Evolutionary conservation across 92 coral and sea anemone species (phyloP).

Genomic region (Desmophyllum pertusum): DNA sequence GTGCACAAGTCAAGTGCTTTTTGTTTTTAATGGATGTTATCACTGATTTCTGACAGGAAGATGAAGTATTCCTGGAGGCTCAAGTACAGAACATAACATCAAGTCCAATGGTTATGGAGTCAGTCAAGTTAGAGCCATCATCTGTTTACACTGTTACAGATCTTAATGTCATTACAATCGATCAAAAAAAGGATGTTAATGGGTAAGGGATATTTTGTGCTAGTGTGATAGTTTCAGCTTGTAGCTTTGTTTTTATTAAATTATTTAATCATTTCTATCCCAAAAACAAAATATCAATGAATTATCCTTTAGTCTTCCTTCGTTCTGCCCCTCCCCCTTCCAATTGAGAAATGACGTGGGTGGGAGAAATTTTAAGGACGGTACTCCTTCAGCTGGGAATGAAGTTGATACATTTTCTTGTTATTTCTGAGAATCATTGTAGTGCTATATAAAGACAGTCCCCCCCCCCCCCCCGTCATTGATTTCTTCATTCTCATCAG

Average conservation of each 20-base stretch:
- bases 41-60: slow-evolving; percentile 61
- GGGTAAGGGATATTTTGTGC: slow-evolving; percentile 1
- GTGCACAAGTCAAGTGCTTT: not conserved
- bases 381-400: too few relatives aligned
- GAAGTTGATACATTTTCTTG: too few relatives aligned
- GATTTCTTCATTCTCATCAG: too few relatives aligned
- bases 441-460: too few relatives aligned
- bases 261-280: not conserved
- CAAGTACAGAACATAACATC: slow-evolving; percentile 99
- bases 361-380: too few relatives aligned
- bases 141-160: slow-evolving; percentile 77
- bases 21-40: not conserved
- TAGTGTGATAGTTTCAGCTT: not conserved
- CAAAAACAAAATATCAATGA: too few relatives aligned
- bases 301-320: too few relatives aligned
- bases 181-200: slow-evolving; percentile 12
- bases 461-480: too few relatives aligned
- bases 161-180: slow-evolving; percentile 61
- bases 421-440: too few relatives aligned
- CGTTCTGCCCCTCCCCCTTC: too few relatives aligned
- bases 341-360: too few relatives aligned
- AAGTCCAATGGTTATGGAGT: slow-evolving; percentile 97
- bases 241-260: too few relatives aligned
- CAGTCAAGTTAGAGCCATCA: slow-evolving; percentile 91
- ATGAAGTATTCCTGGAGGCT: slow-evolving; percentile 90